Base-by-base conservation (phyloP, 2,797 vertebrate species). In the Staurois parvus region DNA sequence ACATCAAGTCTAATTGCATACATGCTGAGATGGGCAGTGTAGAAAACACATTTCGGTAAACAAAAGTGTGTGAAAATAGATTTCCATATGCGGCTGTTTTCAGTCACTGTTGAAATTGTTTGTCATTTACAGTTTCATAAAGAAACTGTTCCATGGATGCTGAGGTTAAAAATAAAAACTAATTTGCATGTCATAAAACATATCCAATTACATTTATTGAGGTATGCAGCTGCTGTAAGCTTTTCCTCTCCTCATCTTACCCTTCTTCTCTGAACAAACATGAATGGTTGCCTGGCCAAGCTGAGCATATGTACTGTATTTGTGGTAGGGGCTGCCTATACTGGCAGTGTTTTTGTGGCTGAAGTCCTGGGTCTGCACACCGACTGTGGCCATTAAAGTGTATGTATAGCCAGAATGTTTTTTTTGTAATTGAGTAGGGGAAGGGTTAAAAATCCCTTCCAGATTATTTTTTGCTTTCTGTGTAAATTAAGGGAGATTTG, bases 1-100 rank as follows among this genome's bases (percentile, higher is more conserved):
- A 59, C 21, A 81, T 87, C 85, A 88, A 68, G 30, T 68, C 30
- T 28, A 28, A 68, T 68, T 68, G 66, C 66, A 68, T 32, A 30
- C 66, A 68, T 30, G 26, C 30, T 28, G 66, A 68, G 66, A 28
- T 68, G 66, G 66, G 66, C 66, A 68, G 66, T 68, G 66, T 32
- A 68, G 66, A 68, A 32, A 68, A 28, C 26, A 30, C 26, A 68
- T 59, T 59, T 32, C 3, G 17, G 66, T 68, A 68, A 68, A 68
- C 66, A 68, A 68, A 28, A 29, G 30, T 28, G 66, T 28, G 30
- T 68, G 66, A 28, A 68, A 68, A 68, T 32, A 68, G 66, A 28
- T 68, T 28, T 28, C 66, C 66, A 28, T 68, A 28, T 68, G 66
- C 26, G 26, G 11, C 28, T 68, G 66, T 68, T 28, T 32, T 68